Percentiles rank a stretch among this genome's conserved stretches.
Conservation (phyloP, 2,113 vertebrate species). For the Hucho hucho region DNA sequence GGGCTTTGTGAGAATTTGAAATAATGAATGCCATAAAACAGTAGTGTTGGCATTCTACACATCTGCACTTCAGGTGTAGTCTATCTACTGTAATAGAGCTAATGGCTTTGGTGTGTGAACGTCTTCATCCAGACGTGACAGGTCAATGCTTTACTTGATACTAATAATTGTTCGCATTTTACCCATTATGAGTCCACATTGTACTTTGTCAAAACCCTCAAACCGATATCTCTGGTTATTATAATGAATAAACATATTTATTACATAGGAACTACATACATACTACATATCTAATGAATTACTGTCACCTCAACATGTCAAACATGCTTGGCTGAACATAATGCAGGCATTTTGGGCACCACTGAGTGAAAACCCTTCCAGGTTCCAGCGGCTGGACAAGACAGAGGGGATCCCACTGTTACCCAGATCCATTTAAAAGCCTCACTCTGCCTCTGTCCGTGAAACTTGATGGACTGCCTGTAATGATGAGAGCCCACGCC, state of each 20-base stretch:
- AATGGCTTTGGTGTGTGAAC: not conserved
- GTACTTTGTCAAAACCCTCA: not conserved
- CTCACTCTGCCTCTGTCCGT: conserved; percentile 27
- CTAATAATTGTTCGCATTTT: too few species aligned
- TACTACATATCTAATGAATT: not conserved
- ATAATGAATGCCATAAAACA: not conserved
- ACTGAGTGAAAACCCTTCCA: conserved; percentile 43
- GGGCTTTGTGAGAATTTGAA: not conserved
- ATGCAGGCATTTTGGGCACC: conserved; percentile 34
- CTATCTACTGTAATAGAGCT: not conserved
- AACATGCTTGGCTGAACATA: conserved; percentile 22
- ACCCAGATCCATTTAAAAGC: conserved; percentile 66
- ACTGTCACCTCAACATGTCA: conserved; percentile 30
- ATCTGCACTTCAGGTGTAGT: not conserved
- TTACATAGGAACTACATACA: not conserved
- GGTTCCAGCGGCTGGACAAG: conserved; percentile 30
- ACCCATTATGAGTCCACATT: too few species aligned
- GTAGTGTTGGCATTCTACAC: not conserved
- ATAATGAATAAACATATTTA: not conserved
- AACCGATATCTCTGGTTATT: not conserved
- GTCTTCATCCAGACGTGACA: not conserved
- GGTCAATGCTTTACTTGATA: not conserved
- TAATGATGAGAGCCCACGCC: conserved; percentile 18
- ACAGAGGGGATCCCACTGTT: conserved; percentile 53
- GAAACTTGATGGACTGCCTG: conserved; percentile 13